These are phyloP conservation scores for Cynaeus angustus DNA, from an alignment of 2,888 invertebrate species.

Conservation along the genomic window DNA sequence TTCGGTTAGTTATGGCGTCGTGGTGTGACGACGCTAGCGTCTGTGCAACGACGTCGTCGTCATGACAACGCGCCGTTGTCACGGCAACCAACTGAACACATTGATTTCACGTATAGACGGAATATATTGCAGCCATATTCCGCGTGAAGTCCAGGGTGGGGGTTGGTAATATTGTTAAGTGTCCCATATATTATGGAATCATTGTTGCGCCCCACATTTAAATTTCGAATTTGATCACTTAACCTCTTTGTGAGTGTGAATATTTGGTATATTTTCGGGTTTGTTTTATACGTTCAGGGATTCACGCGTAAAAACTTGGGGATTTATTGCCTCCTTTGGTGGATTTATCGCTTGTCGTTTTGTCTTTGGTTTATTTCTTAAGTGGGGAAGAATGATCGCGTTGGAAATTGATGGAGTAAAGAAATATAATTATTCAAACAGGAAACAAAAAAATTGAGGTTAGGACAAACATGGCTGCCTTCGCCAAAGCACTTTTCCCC, in stretches of 20 bases:
- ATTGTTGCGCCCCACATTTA: constrained; percentile 63
- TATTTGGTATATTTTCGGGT: not conserved
- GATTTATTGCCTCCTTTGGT: constrained; percentile 47
- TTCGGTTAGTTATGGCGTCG: constrained; percentile 42
- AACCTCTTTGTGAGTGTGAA: constrained; percentile 18
- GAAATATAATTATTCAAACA: constrained; percentile 19
- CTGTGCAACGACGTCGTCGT: constrained; percentile 61
- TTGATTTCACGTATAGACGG: constrained; percentile 72
- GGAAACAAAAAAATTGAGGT: too few relatives aligned
- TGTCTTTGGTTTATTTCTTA: constrained; percentile 45
- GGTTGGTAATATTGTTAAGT: constrained; percentile 66
- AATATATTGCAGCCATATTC: constrained; percentile 70
- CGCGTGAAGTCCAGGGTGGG: constrained; percentile 52
- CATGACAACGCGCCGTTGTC: constrained; percentile 60
- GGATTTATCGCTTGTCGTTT: constrained; percentile 50
- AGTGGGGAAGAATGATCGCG: constrained; percentile 30
- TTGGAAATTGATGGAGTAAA: constrained; percentile 2
- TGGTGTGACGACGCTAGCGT: constrained; percentile 57
- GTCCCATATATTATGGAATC: constrained; percentile 65
- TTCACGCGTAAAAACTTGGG: constrained; percentile 40
- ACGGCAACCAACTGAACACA: constrained; percentile 68
- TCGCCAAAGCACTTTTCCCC: not conserved
- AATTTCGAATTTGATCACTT: constrained; percentile 56
- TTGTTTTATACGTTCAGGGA: constrained; percentile 4
- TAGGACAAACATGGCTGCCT: too few relatives aligned